Percentiles rank a stretch among this genome's conserved stretches.
Conservation (phyloP, 2,888 invertebrate genomes). For the Platycheirus albimanus region DNA sequence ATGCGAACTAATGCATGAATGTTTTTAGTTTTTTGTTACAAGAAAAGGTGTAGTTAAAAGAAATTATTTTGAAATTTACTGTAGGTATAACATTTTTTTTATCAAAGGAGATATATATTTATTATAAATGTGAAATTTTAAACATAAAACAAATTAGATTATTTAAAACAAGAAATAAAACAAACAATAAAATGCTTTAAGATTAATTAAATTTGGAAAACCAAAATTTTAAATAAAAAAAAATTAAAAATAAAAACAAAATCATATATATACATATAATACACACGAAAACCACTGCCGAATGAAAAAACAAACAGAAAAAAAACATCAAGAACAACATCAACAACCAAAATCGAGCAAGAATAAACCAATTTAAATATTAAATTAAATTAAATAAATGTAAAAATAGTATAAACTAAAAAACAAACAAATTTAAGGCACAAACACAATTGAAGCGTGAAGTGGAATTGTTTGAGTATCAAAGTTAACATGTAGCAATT, state of each 20-base stretch:
- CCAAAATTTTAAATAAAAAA: conserved; percentile 53
- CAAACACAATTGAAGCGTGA: conserved; percentile 67
- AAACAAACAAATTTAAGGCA: conserved; percentile 68
- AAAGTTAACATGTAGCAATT: conserved; percentile 73
- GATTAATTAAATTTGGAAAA: conserved; percentile 41
- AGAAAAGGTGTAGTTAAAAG: conserved; percentile 64
- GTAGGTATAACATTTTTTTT: conserved; percentile 70
- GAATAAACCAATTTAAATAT: conserved; percentile 68
- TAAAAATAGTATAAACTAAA: conserved; percentile 63
- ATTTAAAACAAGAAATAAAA: conserved; percentile 52
- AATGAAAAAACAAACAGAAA: too few species aligned
- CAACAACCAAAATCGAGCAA: conserved; percentile 56
- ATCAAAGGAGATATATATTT: conserved; percentile 69
- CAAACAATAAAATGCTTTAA: conserved; percentile 75
- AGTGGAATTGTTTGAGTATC: conserved; percentile 72
- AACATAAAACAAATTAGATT: conserved; percentile 30
- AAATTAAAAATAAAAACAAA: conserved; percentile 60
- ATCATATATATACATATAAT: conserved; percentile 55
- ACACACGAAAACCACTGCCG: conserved; percentile 62
- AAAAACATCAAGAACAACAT: conserved; percentile 70
- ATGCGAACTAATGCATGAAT: conserved; percentile 65
- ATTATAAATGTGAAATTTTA: conserved; percentile 70
- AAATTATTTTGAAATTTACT: conserved; percentile 69
- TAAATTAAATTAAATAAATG: conserved; percentile 73
- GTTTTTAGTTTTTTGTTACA: conserved; percentile 68